Conservation (phyloP, 2,113 vertebrate species). For the Felis chaus region DNA sequence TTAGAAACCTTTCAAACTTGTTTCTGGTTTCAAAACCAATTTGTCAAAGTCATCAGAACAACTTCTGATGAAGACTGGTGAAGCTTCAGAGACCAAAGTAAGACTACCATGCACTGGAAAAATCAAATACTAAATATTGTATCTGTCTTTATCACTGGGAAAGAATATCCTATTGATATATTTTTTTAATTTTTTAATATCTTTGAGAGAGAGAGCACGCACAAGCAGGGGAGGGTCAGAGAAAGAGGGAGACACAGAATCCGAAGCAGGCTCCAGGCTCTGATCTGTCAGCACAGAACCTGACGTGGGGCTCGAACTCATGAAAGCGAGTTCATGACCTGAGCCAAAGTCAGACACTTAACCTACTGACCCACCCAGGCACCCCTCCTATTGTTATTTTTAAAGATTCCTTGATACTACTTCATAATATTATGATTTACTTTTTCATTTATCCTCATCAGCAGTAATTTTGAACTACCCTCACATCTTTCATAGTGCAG, state of each 20-base stretch:
- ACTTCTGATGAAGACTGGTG: neutral
- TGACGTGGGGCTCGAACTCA: too few species aligned
- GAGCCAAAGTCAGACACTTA: too few species aligned
- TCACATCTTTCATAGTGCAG: neutral
- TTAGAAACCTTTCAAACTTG: conserved; percentile 38
- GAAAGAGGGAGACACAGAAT: too few species aligned
- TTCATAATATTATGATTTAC: neutral
- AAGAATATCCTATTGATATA: neutral
- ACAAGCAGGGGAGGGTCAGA: too few species aligned
- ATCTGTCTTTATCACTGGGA: conserved; percentile 4
- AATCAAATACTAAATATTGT: conserved; percentile 36
- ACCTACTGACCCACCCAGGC: too few species aligned
- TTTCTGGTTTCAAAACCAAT: conserved; percentile 30
- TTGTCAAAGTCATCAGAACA: conserved; percentile 20
- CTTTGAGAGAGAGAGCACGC: too few species aligned
- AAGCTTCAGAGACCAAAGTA: neutral
- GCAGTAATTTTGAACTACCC: conserved; percentile 10
- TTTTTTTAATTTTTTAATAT: too few species aligned
- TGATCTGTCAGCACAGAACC: too few species aligned
- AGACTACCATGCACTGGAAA: neutral
- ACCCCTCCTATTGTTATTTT: neutral
- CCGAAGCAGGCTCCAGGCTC: too few species aligned
- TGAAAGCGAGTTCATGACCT: too few species aligned
- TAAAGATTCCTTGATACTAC: neutral
- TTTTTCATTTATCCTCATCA: conserved; percentile 17